Percentiles rank a stretch among this genome's conserved stretches.
These are phyloP conservation scores for Siniperca undulata DNA, from an alignment of 2,797 vertebrate genomes.

Conservation along the genomic window DNA sequence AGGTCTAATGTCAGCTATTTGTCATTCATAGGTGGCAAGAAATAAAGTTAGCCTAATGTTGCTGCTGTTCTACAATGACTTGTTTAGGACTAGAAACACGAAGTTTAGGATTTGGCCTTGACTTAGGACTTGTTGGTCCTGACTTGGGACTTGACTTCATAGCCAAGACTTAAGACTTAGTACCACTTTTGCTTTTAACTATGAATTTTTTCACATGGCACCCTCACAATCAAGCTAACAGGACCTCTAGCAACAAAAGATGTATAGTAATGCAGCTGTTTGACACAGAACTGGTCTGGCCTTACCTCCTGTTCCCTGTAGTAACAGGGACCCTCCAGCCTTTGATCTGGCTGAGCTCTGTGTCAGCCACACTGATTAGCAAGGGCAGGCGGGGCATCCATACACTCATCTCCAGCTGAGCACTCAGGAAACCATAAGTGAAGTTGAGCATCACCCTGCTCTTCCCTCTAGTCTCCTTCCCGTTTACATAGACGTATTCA, in stretches of 20 bases:
- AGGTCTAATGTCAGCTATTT: not conserved
- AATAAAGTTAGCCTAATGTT: not conserved
- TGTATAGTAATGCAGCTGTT: not conserved
- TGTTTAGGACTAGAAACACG: not conserved
- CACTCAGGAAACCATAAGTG: conserved; percentile 91
- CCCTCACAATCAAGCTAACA: not conserved
- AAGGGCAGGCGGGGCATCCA: conserved; percentile 95
- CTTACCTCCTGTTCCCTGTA: conserved; percentile 86
- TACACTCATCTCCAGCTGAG: conserved; percentile 90
- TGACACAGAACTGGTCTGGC: not conserved
- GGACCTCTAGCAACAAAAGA: not conserved
- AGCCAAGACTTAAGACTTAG: not conserved
- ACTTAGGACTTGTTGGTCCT: not conserved
- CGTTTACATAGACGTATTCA: conserved; percentile 92
- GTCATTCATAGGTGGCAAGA: not conserved
- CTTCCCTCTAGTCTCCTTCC: conserved; percentile 92
- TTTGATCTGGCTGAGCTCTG: conserved; percentile 95
- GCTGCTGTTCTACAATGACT: not conserved
- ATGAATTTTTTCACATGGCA: not conserved
- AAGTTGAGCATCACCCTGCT: conserved; percentile 89
- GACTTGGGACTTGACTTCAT: not conserved
- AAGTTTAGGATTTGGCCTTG: not conserved
- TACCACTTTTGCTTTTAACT: not conserved
- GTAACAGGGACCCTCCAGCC: conserved; percentile 93
- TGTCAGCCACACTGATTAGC: conserved; percentile 91